Evolutionary conservation across 2,888 invertebrate genomes (phyloP).

Genomic region (Encarsia formosa): DNA sequence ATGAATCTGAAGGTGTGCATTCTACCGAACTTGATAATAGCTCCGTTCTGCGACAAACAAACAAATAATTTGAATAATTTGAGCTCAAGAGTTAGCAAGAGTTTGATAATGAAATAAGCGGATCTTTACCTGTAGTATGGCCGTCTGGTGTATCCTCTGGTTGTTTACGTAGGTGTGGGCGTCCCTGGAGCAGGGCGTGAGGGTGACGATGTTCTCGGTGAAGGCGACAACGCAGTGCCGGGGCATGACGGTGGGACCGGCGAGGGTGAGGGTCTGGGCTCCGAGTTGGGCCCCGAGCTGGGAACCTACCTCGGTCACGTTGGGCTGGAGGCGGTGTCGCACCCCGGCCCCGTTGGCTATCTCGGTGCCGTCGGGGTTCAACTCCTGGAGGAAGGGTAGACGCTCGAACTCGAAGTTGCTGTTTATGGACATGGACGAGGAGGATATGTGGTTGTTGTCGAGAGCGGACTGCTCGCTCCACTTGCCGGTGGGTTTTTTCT

Average conservation of each 20-base stretch:
- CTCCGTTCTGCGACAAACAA: constrained; percentile 63
- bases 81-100: background rate
- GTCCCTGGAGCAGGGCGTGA: constrained; percentile 90
- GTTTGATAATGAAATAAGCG: background rate
- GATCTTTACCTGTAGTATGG: constrained; percentile 70
- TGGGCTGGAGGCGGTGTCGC: constrained; percentile 57
- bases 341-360: constrained; percentile 47
- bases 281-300: constrained; percentile 55
- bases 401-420: constrained; percentile 55
- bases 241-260: constrained; percentile 88
- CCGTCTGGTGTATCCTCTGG: constrained; percentile 86
- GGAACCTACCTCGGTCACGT: constrained; percentile 70
- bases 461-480: too few species aligned
- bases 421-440: too few species aligned
- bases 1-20: constrained; percentile 82
- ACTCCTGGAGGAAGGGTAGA: constrained; percentile 70
- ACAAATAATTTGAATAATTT: background rate
- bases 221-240: constrained; percentile 92
- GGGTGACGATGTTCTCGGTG: constrained; percentile 86
- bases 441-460: too few species aligned
- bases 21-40: constrained; percentile 79
- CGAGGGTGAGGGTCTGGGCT: constrained; percentile 63
- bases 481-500: constrained; percentile 68
- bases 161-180: constrained; percentile 94
- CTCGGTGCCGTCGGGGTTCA: constrained; percentile 71